Base-by-base conservation (phyloP, 2,113 vertebrate genomes). In the Callionymus lyra region DNA sequence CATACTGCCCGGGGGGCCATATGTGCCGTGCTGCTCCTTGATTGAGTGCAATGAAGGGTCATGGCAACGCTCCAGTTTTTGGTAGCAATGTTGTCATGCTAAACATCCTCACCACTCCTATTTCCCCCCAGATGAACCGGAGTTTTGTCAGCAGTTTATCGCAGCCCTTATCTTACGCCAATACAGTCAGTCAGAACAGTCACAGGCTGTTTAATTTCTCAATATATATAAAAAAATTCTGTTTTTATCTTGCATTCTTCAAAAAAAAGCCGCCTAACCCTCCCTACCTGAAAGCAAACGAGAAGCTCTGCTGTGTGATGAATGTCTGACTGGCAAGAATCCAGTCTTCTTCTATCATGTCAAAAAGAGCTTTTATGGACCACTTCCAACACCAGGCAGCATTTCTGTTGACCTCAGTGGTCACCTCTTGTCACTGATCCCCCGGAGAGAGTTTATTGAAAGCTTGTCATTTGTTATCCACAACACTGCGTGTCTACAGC, bases 1-100 rank as follows among this genome's bases (percentile, higher is more conserved):
- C 72, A 69, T 64, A 59, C 58, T n/a, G 74, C 73, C 71, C 65
- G 51, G 60, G 77, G 79, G 77, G 72, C 70, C 74, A 76, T 78
- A 80, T 84, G 82, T 68, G 79, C 73, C 44, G 44, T 21, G 36
- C 48, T 63, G 49, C 63, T 67, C 65, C 71, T 73, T 58, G 44
- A 68, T 74, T 67, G 64, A 76, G 68, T 44, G 66, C 53, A 53
- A 44, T 27, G 46, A 74, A 47, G 61, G 64, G 59, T 51, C 63
- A 63, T 62, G 74, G 68, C 77, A 54, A 41, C 52, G 34, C 12
- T 71, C 76, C 74, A 79, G 62, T 51, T 41, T 21, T 1, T 34
- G 34, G 48, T 41, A 35, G 52, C 62, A 62, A 50, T 6, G 2
- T 65, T 70, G 63, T 19, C 39, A 37, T 34, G 39, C 27, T n/a